Percentiles rank a stretch among this genome's conserved stretches.
Conservation (phyloP, 2,113 vertebrate genomes). For the Lipophrys pholis region DNA sequence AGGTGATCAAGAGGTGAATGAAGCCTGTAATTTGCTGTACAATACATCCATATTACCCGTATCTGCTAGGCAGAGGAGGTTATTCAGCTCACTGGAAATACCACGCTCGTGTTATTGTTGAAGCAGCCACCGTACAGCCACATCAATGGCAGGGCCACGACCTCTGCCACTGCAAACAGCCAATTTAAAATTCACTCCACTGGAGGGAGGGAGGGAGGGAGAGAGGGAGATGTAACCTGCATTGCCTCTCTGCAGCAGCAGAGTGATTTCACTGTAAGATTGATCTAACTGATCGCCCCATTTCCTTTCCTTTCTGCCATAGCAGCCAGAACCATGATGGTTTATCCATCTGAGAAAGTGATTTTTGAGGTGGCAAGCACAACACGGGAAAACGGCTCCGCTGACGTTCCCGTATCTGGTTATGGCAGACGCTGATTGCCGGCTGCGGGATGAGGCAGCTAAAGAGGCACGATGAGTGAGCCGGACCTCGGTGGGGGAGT, state of each 20-base stretch:
- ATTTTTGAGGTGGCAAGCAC: constrained; percentile 66
- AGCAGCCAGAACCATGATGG: constrained; percentile 55
- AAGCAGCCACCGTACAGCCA: constrained; percentile 39
- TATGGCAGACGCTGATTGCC: constrained; percentile 50
- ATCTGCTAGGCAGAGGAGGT: constrained; percentile 32
- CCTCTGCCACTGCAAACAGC: constrained; percentile 46
- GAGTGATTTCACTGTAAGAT: constrained; percentile 74
- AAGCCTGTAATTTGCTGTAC: constrained; percentile 53
- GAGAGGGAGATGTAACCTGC: constrained; percentile 53
- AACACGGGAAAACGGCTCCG: constrained; percentile 63
- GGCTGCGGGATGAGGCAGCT: constrained; percentile 36
- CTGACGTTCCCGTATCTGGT: constrained; percentile 55
- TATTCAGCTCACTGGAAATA: constrained; percentile 38
- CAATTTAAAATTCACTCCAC: constrained; percentile 42
- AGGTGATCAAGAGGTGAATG: constrained; percentile 70
- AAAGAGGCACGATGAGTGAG: constrained; percentile 37
- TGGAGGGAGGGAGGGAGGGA: constrained; percentile 29
- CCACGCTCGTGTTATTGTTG: constrained; percentile 35
- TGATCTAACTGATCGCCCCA: constrained; percentile 72
- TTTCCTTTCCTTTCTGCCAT: constrained; percentile 67
- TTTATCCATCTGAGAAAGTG: constrained; percentile 65
- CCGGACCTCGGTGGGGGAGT: constrained; percentile 39
- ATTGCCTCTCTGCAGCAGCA: constrained; percentile 43
- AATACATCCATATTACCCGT: constrained; percentile 40
- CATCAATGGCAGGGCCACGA: constrained; percentile 34